These are phyloP conservation scores for Rana temporaria DNA, from an alignment of 2,113 vertebrate species.

Conservation along the genomic window DNA sequence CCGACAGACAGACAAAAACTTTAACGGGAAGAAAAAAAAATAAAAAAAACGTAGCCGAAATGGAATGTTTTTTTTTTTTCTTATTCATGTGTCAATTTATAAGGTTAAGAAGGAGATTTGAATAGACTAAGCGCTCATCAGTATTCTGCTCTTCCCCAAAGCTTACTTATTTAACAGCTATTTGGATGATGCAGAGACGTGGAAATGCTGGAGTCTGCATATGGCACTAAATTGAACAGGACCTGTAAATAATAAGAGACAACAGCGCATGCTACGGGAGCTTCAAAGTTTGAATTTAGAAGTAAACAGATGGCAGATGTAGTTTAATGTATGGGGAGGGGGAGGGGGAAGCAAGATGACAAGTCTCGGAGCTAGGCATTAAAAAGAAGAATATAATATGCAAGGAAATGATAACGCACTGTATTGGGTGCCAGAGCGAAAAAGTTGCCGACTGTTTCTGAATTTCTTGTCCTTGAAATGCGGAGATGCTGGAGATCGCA, in stretches of 20 bases:
- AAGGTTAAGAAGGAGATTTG: conserved; percentile 37
- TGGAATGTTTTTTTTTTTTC: conserved; percentile 30
- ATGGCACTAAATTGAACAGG: conserved; percentile 53
- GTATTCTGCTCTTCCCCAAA: conserved; percentile 14
- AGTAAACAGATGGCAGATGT: conserved; percentile 57
- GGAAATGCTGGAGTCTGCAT: conserved; percentile 51
- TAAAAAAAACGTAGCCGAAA: background rate
- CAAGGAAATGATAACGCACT: conserved; percentile 45
- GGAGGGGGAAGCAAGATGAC: conserved; percentile 48
- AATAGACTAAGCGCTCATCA: conserved; percentile 34
- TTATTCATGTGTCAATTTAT: conserved; percentile 35
- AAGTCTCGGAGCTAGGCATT: conserved; percentile 40
- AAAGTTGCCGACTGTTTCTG: background rate
- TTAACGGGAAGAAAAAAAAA: background rate
- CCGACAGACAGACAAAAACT: background rate
- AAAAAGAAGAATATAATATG: conserved; percentile 47
- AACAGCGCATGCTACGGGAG: conserved; percentile 40
- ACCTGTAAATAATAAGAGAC: conserved; percentile 56
- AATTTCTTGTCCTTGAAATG: conserved; percentile 6
- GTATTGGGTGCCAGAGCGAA: conserved; percentile 29
- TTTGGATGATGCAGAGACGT: conserved; percentile 41
- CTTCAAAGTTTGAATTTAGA: conserved; percentile 51
- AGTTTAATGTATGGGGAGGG: conserved; percentile 35
- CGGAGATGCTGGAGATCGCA: no score
- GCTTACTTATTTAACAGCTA: conserved; percentile 48